Percentiles rank a stretch among this genome's conserved stretches.
These are phyloP conservation scores for Mobula birostris DNA, from an alignment of 2,113 vertebrate genomes.

Conservation along the genomic window DNA sequence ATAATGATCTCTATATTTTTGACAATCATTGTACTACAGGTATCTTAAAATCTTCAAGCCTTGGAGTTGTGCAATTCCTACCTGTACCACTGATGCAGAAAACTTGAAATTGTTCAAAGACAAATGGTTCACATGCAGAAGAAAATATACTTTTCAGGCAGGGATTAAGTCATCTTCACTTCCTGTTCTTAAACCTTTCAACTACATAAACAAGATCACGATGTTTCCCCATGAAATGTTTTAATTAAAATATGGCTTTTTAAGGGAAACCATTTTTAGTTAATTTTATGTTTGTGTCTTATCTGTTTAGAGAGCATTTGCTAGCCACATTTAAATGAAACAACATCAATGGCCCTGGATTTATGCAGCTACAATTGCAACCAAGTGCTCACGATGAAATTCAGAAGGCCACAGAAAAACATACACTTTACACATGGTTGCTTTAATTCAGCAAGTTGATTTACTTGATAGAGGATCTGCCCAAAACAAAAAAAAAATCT, in stretches of 20 bases:
- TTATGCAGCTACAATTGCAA: background rate
- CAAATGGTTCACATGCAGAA: background rate
- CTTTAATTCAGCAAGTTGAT: too few species aligned
- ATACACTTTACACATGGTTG: background rate
- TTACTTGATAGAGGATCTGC: background rate
- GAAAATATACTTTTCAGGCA: background rate
- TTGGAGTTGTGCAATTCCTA: background rate
- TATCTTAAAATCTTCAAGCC: background rate
- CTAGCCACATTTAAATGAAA: background rate
- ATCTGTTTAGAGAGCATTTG: background rate
- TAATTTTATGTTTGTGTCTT: background rate
- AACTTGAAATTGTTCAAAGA: background rate
- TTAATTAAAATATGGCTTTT: background rate
- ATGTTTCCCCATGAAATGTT: background rate
- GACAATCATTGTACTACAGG: background rate
- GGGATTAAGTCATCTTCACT: background rate
- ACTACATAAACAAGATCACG: background rate
- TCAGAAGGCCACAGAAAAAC: background rate
- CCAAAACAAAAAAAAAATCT: background rate
- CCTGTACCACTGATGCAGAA: background rate
- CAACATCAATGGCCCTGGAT: background rate
- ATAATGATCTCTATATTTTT: constrained; percentile 24
- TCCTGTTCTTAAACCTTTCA: background rate
- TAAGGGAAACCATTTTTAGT: background rate
- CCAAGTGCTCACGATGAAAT: background rate